phyloP scores from a whole-genome alignment of 1,140 invertebrate species.

The Doryteuthis pealeii region DNA sequence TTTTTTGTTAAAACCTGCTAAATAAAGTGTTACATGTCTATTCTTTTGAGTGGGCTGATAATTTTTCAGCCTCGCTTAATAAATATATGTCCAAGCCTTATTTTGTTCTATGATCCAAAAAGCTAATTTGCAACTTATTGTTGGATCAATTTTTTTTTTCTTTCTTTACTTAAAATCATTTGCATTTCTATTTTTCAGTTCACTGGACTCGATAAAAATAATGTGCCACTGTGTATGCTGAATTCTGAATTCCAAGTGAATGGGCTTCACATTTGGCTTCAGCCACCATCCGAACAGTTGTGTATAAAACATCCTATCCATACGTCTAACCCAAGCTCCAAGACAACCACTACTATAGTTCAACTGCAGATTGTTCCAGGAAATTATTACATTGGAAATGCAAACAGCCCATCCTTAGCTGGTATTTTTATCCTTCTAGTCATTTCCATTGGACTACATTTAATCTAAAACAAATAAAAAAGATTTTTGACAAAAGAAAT shows the following conservation, averaged over 20 bases:
- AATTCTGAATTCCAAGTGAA: slow-evolving; percentile 39
- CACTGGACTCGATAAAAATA: slow-evolving; percentile 32
- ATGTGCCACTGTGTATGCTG: slow-evolving; percentile 46
- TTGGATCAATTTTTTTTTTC: slow-evolving; percentile 2
- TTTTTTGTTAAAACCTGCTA: too few species aligned
- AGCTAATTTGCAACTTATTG: too few species aligned
- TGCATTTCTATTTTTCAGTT: slow-evolving; percentile 44
- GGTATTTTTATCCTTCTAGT: not conserved
- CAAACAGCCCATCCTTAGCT: not conserved
- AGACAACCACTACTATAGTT: slow-evolving; percentile 4
- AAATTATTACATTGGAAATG: not conserved
- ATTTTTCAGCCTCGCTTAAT: too few species aligned
- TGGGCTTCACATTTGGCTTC: slow-evolving; percentile 43
- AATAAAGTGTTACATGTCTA: too few species aligned
- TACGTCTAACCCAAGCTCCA: not conserved
- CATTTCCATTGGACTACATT: not conserved
- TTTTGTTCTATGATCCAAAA: too few species aligned
- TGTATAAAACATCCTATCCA: slow-evolving; percentile 1
- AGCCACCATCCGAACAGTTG: slow-evolving; percentile 11
- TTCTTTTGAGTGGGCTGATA: too few species aligned
- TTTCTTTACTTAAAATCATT: too few species aligned
- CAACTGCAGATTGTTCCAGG: not conserved
- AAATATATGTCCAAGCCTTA: too few species aligned
- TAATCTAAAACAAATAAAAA: not conserved
- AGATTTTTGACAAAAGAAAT: not conserved